These are phyloP conservation scores for Luffia ferchaultella DNA, from an alignment of 2,888 invertebrate species.

Conservation along the genomic window DNA sequence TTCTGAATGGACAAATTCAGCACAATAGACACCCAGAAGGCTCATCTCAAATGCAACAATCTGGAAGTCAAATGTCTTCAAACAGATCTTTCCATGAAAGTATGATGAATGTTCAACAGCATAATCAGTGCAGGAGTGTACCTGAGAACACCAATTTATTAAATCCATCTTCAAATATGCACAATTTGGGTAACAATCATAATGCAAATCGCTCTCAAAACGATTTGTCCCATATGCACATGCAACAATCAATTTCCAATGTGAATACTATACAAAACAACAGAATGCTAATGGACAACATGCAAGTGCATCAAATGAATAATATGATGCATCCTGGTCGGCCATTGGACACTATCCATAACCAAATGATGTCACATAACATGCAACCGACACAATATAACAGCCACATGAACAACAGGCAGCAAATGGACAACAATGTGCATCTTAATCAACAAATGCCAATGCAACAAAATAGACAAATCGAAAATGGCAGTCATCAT, in stretches of 20 bases:
- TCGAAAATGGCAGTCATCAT: constrained; percentile 45
- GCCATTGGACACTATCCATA: constrained; percentile 50
- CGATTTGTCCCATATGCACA: constrained; percentile 53
- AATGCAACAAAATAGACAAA: constrained; percentile 48
- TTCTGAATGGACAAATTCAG: constrained; percentile 58
- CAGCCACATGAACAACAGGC: constrained; percentile 43
- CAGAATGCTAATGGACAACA: constrained; percentile 52
- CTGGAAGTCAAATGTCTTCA: constrained; percentile 28
- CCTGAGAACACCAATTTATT: constrained; percentile 46
- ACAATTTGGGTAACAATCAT: constrained; percentile 39
- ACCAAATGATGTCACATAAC: constrained; percentile 39
- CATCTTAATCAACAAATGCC: constrained; percentile 51
- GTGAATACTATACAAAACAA: constrained; percentile 51
- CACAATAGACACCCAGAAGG: constrained; percentile 44
- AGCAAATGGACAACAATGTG: constrained; percentile 47
- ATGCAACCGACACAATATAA: constrained; percentile 43
- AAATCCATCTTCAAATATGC: constrained; percentile 39
- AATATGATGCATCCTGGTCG: constrained; percentile 47
- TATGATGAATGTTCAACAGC: constrained; percentile 38
- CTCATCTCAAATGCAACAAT: constrained; percentile 40
- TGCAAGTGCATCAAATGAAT: constrained; percentile 46
- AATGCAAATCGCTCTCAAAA: constrained; percentile 41
- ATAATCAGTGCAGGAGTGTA: constrained; percentile 38
- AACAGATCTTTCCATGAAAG: constrained; percentile 49
- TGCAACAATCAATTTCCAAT: constrained; percentile 44